Evolutionary conservation across 92 coral and sea anemone species (phyloP), one percentile per base, ranked within the genome.

Genomic region (Phenganax stokvisi): DNA sequence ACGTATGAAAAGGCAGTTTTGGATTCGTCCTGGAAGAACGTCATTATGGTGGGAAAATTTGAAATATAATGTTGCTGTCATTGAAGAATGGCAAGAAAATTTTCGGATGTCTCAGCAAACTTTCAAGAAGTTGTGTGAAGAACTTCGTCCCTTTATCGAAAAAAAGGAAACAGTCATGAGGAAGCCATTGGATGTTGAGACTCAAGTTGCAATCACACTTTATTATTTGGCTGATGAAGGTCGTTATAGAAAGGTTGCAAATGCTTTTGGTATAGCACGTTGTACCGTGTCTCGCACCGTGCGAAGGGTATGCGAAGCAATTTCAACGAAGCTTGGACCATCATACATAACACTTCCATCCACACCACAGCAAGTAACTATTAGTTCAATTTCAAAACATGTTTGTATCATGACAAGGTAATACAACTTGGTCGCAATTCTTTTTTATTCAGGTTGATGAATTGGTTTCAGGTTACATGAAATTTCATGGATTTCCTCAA

Each of bases 161-260:
- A 79, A 57, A 65, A 31, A 82, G 76, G 83, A 55, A 17, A 82
- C 86, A 25, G 77, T 70, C 28, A 87, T 87, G 89, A 44, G 87
- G 65, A 54, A 28, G 6, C 90, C 79, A n/a, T 6, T 86, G 20
- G 51, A 69, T n/a, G 86, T 86, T 8, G 84, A 83, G 51, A 86
- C 68, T 73, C 87, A 86, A 71, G 68, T 83, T 9, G 89, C 87
- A 65, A 37, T 76, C 9, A 86, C 86, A 12, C 61, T 83, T 20
- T 86, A 86, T 66, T 86, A 86, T 71, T 76, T 86, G 57, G 56
- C 89, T 12, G 89, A 86, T 70, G 87, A 86, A 57, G 89, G 89
- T 15, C 53, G 84, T 6, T 74, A 52, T 28, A 77, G 65, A 2
- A 86, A 87, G 51, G 76, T 61, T 37, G 90, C 84, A 0, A 88